A percentile compares a stretch with the other conserved stretches of the same genome.
These are phyloP conservation scores for Aphelocoma californica DNA, from an alignment of 2,797 vertebrate species.

Conservation along the genomic window DNA sequence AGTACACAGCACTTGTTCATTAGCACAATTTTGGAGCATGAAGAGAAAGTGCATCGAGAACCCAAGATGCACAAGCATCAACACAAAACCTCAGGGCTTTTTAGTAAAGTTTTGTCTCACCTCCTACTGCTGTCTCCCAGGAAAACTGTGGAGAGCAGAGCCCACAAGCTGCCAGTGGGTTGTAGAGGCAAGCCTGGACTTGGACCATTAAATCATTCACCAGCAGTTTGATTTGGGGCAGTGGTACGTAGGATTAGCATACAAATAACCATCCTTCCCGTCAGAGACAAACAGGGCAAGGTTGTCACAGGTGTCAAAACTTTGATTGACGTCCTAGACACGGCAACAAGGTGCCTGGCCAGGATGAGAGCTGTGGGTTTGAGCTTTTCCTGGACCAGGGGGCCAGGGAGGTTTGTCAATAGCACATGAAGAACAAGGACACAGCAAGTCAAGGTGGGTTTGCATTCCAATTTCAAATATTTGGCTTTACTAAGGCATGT, in stretches of 20 bases:
- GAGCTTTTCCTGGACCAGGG: not conserved
- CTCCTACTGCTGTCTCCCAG: not conserved
- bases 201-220: not conserved
- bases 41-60: not conserved
- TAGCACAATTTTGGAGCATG: not conserved
- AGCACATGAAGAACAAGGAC: not conserved
- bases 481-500: not conserved
- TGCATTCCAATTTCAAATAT: not conserved
- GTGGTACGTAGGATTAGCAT: not conserved
- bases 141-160: not conserved
- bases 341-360: not conserved
- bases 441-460: not conserved
- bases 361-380: not conserved
- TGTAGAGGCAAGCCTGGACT: not conserved
- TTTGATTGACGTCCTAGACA: not conserved
- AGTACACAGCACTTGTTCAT: not conserved
- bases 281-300: not conserved
- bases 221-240: not conserved
- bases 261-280: not conserved
- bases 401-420: not conserved
- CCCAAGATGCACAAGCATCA: not conserved
- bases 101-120: not conserved
- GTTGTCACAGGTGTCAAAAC: not conserved
- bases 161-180: not conserved
- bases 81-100: not conserved